A percentile compares a stretch with the other conserved stretches of the same genome.
These are phyloP conservation scores for Diachasmimorpha longicaudata DNA, from an alignment of 1,140 invertebrate species.

Conservation along the genomic window DNA sequence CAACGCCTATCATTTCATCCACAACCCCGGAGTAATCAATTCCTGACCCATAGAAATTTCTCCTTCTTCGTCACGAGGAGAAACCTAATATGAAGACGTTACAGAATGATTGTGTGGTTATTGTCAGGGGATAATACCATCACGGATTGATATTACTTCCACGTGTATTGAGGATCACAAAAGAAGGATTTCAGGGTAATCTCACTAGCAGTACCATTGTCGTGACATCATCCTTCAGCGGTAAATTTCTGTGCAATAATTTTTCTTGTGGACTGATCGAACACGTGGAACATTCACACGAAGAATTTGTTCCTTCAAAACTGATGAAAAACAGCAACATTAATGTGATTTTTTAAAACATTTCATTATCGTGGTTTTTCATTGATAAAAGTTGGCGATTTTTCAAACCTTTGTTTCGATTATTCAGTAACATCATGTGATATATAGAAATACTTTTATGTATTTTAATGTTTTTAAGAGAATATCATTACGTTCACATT, in stretches of 20 bases:
- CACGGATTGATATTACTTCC: slow-evolving; percentile 46
- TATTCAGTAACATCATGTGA: too few relatives aligned
- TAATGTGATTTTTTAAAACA: too few relatives aligned
- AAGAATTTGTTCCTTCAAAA: too few relatives aligned
- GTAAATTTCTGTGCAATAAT: neutral
- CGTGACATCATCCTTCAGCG: neutral
- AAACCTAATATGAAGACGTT: slow-evolving; percentile 38
- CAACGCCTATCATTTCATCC: neutral
- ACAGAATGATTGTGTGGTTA: slow-evolving; percentile 40
- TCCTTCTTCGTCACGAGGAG: neutral
- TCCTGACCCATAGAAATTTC: neutral
- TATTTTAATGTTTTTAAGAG: too few relatives aligned
- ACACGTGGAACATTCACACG: too few relatives aligned
- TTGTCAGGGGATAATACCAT: slow-evolving; percentile 56
- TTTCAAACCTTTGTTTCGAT: too few relatives aligned
- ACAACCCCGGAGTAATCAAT: neutral
- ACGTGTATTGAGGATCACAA: slow-evolving; percentile 51
- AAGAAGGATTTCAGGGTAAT: slow-evolving; percentile 58
- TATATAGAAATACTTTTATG: too few relatives aligned
- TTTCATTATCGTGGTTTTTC: too few relatives aligned
- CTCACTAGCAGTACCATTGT: slow-evolving; percentile 55
- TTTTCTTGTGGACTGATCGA: neutral
- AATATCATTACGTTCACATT: too few relatives aligned
- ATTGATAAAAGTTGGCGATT: too few relatives aligned
- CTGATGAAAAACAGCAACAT: too few relatives aligned